Conservation (phyloP, 2,888 invertebrate genomes). For the Plagiodera versicolora region DNA sequence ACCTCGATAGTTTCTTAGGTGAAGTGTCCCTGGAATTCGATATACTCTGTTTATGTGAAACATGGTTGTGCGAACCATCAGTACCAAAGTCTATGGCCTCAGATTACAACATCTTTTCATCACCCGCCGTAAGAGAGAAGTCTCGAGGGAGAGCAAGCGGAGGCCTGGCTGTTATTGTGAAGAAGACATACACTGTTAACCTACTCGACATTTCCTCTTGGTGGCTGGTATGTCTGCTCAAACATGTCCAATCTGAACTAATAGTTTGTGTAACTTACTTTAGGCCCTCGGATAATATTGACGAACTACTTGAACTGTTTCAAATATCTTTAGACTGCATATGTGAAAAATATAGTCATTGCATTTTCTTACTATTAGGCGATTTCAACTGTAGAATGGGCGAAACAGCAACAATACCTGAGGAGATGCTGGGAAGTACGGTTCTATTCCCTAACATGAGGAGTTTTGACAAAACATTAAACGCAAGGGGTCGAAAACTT, state of each 20-base stretch:
- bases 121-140: background rate
- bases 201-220: background rate
- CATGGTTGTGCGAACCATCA: background rate
- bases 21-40: background rate
- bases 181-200: background rate
- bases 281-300: background rate
- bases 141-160: background rate
- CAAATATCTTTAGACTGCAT: background rate
- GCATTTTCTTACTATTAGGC: background rate
- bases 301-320: background rate
- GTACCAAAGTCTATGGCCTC: background rate
- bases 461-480: background rate
- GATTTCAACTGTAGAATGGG: background rate
- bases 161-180: background rate
- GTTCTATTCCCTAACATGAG: slow-evolving; percentile 2
- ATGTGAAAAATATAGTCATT: background rate
- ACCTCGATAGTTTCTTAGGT: background rate
- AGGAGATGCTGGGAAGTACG: background rate
- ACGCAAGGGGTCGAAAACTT: background rate
- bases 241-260: slow-evolving; percentile 2
- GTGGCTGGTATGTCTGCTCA: slow-evolving; percentile 7
- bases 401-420: background rate
- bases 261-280: slow-evolving; percentile 1
- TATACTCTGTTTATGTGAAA: slow-evolving; percentile 1
- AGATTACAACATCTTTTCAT: background rate